These are phyloP conservation scores for Steatornis caripensis DNA, from an alignment of 2,113 vertebrate genomes.

Conservation along the genomic window DNA sequence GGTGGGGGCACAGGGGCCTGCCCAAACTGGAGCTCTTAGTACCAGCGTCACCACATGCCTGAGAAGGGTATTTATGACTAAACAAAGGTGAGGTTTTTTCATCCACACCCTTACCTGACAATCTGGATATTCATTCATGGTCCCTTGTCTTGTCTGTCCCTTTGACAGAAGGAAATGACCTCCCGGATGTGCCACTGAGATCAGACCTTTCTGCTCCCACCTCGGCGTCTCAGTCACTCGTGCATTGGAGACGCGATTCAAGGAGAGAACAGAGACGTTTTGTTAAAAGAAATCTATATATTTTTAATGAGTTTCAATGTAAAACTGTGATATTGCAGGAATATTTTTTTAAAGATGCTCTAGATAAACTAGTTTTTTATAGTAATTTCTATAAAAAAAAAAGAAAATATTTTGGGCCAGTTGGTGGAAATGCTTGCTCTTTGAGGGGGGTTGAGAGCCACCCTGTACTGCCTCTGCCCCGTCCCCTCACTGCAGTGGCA, in stretches of 20 bases:
- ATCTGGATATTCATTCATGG: background rate
- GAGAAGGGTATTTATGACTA: background rate
- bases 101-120: background rate
- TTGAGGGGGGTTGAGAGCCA: background rate
- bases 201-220: background rate
- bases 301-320: slow-evolving; percentile 49
- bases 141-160: background rate
- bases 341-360: slow-evolving; percentile 62
- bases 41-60: background rate
- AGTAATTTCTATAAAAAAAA: slow-evolving; percentile 36
- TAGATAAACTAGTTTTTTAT: slow-evolving; percentile 60
- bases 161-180: slow-evolving; percentile 94
- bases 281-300: slow-evolving; percentile 19
- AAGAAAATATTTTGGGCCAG: background rate
- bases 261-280: slow-evolving; percentile 7
- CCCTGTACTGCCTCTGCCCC: background rate
- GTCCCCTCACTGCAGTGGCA: background rate
- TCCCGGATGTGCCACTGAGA: slow-evolving; percentile 91
- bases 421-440: background rate
- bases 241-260: background rate
- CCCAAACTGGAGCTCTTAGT: background rate
- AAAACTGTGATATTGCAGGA: slow-evolving; percentile 53
- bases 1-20: background rate
- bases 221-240: background rate
- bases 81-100: background rate